phyloP scores from a whole-genome alignment of 2,888 invertebrate species.

The Osmoderma eremita region DNA sequence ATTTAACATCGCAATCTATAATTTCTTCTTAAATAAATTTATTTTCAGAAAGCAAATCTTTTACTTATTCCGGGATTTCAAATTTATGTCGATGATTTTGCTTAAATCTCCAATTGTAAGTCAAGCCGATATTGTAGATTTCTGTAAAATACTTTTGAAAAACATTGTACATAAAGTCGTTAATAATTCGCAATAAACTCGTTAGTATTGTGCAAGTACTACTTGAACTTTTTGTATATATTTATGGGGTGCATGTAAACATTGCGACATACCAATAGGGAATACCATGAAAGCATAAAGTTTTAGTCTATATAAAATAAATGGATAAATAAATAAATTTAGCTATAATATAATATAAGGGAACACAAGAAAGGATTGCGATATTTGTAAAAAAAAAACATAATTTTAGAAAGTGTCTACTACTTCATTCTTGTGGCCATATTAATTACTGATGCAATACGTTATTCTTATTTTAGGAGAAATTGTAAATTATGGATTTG shows the following conservation, averaged over 20 bases:
- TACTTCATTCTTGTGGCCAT: conserved; percentile 34
- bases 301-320: conserved; percentile 27
- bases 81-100: background rate
- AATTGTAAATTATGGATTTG: conserved; percentile 31
- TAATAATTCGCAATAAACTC: conserved; percentile 23
- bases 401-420: conserved; percentile 17
- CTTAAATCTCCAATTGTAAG: background rate
- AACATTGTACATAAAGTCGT: conserved; percentile 23
- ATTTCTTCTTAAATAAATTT: background rate
- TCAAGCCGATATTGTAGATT: conserved; percentile 4
- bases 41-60: background rate
- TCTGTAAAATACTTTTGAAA: conserved; percentile 13
- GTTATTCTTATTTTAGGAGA: conserved; percentile 26
- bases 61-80: background rate
- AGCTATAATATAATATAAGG: conserved; percentile 23
- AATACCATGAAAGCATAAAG: conserved; percentile 28
- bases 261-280: conserved; percentile 21
- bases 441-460: conserved; percentile 28
- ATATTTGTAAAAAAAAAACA: conserved; percentile 19
- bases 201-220: conserved; percentile 7
- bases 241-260: background rate
- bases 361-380: conserved; percentile 26
- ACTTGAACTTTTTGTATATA: conserved; percentile 26
- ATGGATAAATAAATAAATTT: conserved; percentile 17
- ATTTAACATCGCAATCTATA: conserved; percentile 15